Percentiles rank a stretch among this genome's conserved stretches.
Conservation (phyloP, 2,113 vertebrate species). For the Microtus oregoni region DNA sequence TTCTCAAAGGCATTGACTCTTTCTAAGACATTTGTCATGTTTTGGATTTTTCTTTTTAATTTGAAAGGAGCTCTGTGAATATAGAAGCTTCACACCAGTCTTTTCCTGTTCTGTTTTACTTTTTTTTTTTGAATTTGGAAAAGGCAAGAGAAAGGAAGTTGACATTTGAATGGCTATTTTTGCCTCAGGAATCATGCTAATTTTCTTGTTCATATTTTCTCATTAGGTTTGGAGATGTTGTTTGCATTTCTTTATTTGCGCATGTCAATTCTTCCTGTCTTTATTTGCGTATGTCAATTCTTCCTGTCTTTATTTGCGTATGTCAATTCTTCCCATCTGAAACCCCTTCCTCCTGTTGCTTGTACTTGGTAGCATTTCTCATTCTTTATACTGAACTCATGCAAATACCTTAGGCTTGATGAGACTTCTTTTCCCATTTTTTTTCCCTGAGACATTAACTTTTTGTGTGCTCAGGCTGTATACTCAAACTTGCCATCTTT, state of each 20-base stretch:
- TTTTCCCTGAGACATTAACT: not conserved
- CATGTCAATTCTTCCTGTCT: too few species aligned
- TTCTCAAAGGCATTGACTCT: not conserved
- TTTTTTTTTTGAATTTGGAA: constrained; percentile 1
- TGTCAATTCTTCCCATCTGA: not conserved
- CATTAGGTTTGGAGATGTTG: not conserved
- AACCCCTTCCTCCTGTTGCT: not conserved
- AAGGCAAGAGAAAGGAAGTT: constrained; percentile 36
- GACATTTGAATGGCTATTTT: not conserved
- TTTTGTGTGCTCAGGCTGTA: not conserved
- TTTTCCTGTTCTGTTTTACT: not conserved
- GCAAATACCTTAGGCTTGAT: not conserved
- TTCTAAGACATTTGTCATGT: not conserved
- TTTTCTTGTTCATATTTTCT: not conserved
- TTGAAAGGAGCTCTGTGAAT: not conserved
- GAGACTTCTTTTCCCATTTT: not conserved
- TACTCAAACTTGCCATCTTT: not conserved
- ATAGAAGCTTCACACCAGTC: not conserved
- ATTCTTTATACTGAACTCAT: not conserved
- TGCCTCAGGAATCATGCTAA: not conserved
- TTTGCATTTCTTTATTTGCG: not conserved
- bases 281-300: too few species aligned
- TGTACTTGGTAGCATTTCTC: constrained; percentile 7
- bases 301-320: not conserved
- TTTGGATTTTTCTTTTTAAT: not conserved